A percentile compares a stretch with the other conserved stretches of the same genome.
These are phyloP conservation scores for Neria commutata DNA, from an alignment of 2,888 invertebrate genomes.

Conservation along the genomic window DNA sequence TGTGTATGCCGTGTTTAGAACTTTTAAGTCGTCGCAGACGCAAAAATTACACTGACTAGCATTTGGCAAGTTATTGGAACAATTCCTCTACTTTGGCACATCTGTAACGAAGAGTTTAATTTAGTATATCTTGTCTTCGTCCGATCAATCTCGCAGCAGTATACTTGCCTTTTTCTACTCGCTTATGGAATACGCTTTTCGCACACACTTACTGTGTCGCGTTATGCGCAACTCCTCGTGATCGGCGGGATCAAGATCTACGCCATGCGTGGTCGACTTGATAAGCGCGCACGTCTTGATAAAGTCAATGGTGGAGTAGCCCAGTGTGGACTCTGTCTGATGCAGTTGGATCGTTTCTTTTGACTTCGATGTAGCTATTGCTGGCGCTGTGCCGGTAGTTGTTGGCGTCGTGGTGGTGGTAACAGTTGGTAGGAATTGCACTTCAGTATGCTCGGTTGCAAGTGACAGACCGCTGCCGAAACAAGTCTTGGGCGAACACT, in stretches of 20 bases:
- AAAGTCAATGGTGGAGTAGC: constrained; percentile 78
- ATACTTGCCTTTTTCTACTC: too few relatives aligned
- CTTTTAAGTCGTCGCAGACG: too few relatives aligned
- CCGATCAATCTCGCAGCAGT: too few relatives aligned
- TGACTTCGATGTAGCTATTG: constrained; percentile 20
- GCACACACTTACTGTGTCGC: constrained; percentile 76
- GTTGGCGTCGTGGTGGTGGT: neutral
- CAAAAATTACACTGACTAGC: too few relatives aligned
- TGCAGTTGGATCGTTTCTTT: constrained; percentile 1
- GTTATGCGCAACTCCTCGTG: constrained; percentile 78
- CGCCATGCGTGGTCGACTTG: constrained; percentile 64
- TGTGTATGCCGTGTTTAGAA: too few relatives aligned
- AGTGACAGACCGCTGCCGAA: constrained; percentile 42
- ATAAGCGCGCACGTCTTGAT: constrained; percentile 90
- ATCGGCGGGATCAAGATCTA: constrained; percentile 69
- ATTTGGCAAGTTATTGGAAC: too few relatives aligned
- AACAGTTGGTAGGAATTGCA: neutral
- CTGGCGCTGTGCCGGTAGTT: constrained; percentile 10
- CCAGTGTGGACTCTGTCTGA: constrained; percentile 38
- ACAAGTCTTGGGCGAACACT: constrained; percentile 35
- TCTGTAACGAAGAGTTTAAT: too few relatives aligned
- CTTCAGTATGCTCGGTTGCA: neutral
- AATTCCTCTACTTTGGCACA: too few relatives aligned
- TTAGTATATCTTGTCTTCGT: constrained; percentile 10
- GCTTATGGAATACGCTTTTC: constrained; percentile 69